Base-by-base conservation (phyloP, 2,888 invertebrate species). In the Dryobota labecula region DNA sequence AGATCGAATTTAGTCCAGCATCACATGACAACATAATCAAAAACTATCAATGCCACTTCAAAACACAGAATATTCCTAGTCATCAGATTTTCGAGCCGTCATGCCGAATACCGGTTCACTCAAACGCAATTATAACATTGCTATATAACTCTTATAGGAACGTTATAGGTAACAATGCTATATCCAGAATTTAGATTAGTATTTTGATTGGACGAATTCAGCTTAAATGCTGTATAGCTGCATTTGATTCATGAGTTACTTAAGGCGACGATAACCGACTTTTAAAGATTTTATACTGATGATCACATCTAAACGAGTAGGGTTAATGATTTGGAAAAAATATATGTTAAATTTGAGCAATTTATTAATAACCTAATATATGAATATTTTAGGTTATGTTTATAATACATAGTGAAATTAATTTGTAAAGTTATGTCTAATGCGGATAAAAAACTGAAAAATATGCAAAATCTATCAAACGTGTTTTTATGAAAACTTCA, bases 131-230 rank as follows among this genome's bases (percentile, higher is more conserved):
- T 75, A 79, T 74, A 83, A 38, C 67, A 54, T 49, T 47, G 60
- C 47, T 57, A 64, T 56, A 70, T 62, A 70, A 62, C 71, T 60
- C 4, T 33, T 8, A 63, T 51, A 68, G 70, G 70, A 71, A 53
- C 60, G 70, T 78, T 73, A 75, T 78, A 84, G 78, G 89, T 90
- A 90, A 86, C 86, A 80, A 82, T 15, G 87, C 88, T 84, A 88
- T 90, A 88, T 91, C 83, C 78, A 80, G 85, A 87, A 83, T 86
- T 83, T 51, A 80, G 84, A 93, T 92, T 93, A 91, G 88, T 92
- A 92, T 93, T 92, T 91, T 92, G 91, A 93, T 92, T 88, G 89
- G 87, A 84, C 80, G 83, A 85, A 84, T 85, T 80, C 66, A 66
- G 47, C 64, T 65, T 63, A 36, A 76, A 70, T 70, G 64, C 80